phyloP scores from a whole-genome alignment of 2,797 vertebrate species.

The Pterois miles region DNA sequence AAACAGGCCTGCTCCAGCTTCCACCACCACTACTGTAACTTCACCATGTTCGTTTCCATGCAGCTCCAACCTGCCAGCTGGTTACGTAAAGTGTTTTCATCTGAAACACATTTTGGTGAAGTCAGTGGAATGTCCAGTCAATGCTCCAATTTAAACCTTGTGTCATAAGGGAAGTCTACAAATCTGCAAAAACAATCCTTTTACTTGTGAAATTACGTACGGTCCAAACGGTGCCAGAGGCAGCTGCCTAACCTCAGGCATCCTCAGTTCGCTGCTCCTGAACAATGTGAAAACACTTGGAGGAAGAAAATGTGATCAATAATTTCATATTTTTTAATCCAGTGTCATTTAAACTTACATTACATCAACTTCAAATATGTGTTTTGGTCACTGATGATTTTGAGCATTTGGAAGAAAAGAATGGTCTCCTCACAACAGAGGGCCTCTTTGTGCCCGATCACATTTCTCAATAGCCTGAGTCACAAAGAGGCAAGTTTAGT shows the following conservation, averaged over 20 bases:
- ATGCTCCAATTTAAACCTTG: conserved; percentile 76
- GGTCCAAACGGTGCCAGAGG: conserved; percentile 50
- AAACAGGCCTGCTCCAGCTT: conserved; percentile 26
- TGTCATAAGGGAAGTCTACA: conserved; percentile 72
- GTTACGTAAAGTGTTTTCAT: conserved; percentile 83
- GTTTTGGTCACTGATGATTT: conserved; percentile 31
- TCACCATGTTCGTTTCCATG: conserved; percentile 55
- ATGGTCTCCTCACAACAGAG: conserved; percentile 46
- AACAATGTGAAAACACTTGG: conserved; percentile 27
- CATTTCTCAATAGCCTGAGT: conserved; percentile 75
- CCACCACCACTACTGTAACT: conserved; percentile 55
- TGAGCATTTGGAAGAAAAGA: conserved; percentile 25
- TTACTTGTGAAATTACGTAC: conserved; percentile 51
- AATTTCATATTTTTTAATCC: neutral
- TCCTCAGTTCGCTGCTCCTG: conserved; percentile 21
- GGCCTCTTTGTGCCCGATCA: conserved; percentile 72
- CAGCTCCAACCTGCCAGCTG: conserved; percentile 58
- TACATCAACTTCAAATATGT: neutral
- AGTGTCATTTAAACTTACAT: neutral
- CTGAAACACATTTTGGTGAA: conserved; percentile 80
- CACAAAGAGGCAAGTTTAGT: conserved; percentile 69
- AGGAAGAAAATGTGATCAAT: neutral
- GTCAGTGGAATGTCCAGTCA: conserved; percentile 81
- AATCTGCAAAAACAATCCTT: conserved; percentile 69
- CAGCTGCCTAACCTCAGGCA: conserved; percentile 41